These are phyloP conservation scores for Paralichthys olivaceus DNA, from an alignment of 2,113 vertebrate genomes.

Conservation along the genomic window DNA sequence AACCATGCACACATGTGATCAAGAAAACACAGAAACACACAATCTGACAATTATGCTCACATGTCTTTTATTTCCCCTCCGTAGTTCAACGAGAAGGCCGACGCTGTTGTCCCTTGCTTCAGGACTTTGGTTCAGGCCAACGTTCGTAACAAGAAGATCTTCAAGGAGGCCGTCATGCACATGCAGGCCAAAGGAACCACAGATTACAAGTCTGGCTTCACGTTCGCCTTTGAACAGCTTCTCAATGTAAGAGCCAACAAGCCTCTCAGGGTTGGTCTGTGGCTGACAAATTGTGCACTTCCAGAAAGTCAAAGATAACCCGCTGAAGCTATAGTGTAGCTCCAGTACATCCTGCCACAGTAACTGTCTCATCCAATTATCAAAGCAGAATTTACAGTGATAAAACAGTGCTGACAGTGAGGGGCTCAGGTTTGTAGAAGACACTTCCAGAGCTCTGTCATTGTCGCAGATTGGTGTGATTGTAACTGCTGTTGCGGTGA, in stretches of 20 bases:
- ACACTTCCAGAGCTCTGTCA: constrained; percentile 53
- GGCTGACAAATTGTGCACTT: neutral
- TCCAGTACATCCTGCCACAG: constrained; percentile 11
- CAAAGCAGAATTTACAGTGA: constrained; percentile 37
- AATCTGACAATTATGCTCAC: neutral
- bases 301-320: constrained; percentile 1
- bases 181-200: constrained; percentile 98
- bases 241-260: constrained; percentile 89
- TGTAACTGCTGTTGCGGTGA: constrained; percentile 25
- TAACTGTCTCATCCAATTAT: constrained; percentile 45
- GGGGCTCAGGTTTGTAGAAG: constrained; percentile 29
- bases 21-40: constrained; percentile 18
- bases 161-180: constrained; percentile 93
- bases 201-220: constrained; percentile 98
- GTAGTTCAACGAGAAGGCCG: constrained; percentile 97
- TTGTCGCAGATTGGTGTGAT: constrained; percentile 40
- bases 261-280: constrained; percentile 23
- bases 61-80: constrained; percentile 22
- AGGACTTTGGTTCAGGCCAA: constrained; percentile 97
- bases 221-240: constrained; percentile 97
- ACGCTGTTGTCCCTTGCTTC: constrained; percentile 94
- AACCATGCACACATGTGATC: constrained; percentile 9
- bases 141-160: constrained; percentile 97
- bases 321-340: neutral
- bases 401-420: constrained; percentile 48